Evolutionary conservation across 2,113 vertebrate species (phyloP), one percentile per base, ranked within the genome.

Genomic region (Corydoras sp.): DNA sequence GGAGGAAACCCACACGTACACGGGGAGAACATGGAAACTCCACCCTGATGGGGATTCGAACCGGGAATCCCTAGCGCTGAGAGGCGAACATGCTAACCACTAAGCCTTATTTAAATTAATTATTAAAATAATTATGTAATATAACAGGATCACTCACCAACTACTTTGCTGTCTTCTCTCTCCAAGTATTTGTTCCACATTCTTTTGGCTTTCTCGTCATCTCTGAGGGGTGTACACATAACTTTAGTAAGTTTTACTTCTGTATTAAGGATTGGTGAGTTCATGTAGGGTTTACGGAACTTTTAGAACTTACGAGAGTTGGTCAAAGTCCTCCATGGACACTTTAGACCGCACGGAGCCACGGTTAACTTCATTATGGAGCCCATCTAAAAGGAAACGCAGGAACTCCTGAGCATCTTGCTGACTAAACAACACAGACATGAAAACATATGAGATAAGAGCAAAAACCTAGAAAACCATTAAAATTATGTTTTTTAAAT

Each of bases 401-500:
- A 99, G 88, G 66, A 99, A 99, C 65, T 99, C 96, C 86, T 99
- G 96, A 1, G 96, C 95, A 7, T 99, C 96, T 85, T 99, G 96
- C 83, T 98, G 96, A 86, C 96, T 98, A 75, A 4, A 68, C 71
- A 4, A 68, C 71, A 49, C 74, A 13, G 49, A 0, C 31, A 58
- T 18, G 74, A 11, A 35, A 24, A 71, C 32, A 32, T 53, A 68
- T 12, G 11, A 14, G 2, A 49, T 12, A 50, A 24, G 35, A 66
- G 31, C 62, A 62, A 12, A 56, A 13, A n/a, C 11, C 9, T 8
- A 12, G 51, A 53, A 53, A 12, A 53, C 3, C 3, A 53, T 9
- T 53, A 53, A 10, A 53, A 9, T 1, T 14, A 8, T 53, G 11
- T 53, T 10, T 8, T 50, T 50, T 1, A 9, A 7, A 50, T n/a